Conservation (phyloP, 2,113 vertebrate species). For the Hystrix cristata region DNA sequence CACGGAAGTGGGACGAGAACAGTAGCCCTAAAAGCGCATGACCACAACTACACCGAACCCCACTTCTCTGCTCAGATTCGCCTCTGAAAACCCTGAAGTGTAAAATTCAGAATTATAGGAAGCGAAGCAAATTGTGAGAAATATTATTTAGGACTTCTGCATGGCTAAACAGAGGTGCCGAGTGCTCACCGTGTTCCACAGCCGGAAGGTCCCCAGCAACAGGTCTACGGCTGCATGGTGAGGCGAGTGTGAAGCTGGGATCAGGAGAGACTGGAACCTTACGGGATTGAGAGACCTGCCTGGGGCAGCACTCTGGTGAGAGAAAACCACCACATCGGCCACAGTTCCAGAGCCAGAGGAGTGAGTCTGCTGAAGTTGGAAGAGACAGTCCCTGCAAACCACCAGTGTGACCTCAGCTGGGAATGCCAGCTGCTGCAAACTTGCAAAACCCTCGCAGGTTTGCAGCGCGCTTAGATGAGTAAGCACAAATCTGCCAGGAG, state of each 20-base stretch:
- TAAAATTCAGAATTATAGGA: background rate
- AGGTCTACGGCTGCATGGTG: background rate
- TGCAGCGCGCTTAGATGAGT: background rate
- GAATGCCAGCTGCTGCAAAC: background rate
- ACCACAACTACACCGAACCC: background rate
- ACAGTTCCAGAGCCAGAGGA: no score
- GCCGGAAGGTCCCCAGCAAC: no score
- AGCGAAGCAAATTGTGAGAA: background rate
- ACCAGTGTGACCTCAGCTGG: no score
- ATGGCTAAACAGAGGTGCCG: no score
- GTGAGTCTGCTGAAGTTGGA: no score
- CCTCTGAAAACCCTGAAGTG: background rate
- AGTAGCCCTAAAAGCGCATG: background rate
- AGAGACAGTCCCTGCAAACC: background rate
- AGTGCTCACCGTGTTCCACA: background rate
- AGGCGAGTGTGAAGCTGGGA: no score
- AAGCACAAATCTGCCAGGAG: background rate
- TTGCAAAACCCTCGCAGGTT: background rate
- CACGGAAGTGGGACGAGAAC: background rate
- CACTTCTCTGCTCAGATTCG: background rate
- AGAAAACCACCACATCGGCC: background rate
- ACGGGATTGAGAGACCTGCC: no score
- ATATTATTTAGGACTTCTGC: background rate
- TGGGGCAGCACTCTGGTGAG: background rate
- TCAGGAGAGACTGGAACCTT: background rate